These are phyloP conservation scores for Pedionomus torquatus DNA, from an alignment of 2,113 vertebrate species.

Conservation along the genomic window DNA sequence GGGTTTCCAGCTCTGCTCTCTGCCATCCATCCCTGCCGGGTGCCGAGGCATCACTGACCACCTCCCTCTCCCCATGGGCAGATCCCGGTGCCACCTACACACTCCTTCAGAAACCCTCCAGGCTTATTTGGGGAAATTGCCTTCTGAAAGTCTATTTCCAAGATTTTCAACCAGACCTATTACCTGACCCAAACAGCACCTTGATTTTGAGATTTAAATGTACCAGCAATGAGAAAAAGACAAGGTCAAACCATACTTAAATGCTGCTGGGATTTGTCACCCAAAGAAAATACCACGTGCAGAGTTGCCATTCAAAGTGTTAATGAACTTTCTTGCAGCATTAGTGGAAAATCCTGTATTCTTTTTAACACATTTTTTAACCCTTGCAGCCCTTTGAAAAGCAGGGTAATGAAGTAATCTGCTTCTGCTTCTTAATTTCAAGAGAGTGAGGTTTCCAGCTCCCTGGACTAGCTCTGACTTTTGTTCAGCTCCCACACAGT, in stretches of 20 bases:
- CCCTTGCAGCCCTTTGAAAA: background rate
- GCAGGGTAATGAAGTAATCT: background rate
- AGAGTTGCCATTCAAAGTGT: background rate
- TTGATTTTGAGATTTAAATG: background rate
- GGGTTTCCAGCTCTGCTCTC: background rate
- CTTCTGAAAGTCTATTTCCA: background rate
- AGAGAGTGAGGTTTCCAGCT: background rate
- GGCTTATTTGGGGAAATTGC: background rate
- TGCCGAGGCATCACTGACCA: background rate
- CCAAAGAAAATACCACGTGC: background rate
- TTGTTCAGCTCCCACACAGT: background rate
- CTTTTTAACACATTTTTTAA: background rate
- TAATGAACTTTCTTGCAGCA: background rate
- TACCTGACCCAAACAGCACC: background rate
- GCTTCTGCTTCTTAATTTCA: background rate
- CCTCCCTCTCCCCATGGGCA: background rate
- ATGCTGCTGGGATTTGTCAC: background rate
- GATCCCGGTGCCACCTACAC: background rate
- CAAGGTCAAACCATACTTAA: background rate
- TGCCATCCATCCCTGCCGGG: fast-evolving
- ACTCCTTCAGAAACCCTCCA: fast-evolving
- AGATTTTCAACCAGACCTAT: fast-evolving
- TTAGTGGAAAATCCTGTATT: background rate
- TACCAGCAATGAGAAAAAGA: background rate
- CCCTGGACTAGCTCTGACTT: background rate